phyloP scores from a whole-genome alignment of 2,888 invertebrate species.

The Apomyelois bistriatella region DNA sequence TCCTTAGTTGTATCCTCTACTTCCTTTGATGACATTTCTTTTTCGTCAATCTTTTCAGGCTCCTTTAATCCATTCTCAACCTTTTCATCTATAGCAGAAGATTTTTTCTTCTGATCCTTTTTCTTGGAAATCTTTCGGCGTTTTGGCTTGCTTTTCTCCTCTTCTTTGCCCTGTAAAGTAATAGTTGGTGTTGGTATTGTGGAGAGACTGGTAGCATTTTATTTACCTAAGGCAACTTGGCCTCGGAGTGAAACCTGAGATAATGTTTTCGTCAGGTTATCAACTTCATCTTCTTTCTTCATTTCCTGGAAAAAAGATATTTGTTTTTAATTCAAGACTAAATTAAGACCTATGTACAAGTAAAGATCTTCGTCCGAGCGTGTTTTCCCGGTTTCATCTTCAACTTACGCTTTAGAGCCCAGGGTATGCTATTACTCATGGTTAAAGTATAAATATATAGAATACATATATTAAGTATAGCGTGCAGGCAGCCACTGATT shows the following conservation, averaged over 20 bases:
- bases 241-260: conserved; percentile 75
- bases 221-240: conserved; percentile 75
- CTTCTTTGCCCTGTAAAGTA: conserved; percentile 70
- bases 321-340: conserved; percentile 26
- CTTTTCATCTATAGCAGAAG: not conserved
- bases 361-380: no score
- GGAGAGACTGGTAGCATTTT: conserved; percentile 51
- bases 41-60: not conserved
- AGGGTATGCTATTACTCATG: no score
- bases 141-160: conserved; percentile 42
- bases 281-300: conserved; percentile 56
- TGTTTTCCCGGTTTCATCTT: no score
- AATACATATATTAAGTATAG: no score
- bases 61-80: not conserved
- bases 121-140: conserved; percentile 37
- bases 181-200: conserved; percentile 64
- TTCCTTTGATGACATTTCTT: not conserved
- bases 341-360: no score
- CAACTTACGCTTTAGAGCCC: no score
- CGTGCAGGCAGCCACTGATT: no score
- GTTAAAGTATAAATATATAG: no score
- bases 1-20: not conserved
- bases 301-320: conserved; percentile 48
- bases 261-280: conserved; percentile 71
- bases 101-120: conserved; percentile 21